phyloP scores from a whole-genome alignment of 2,888 invertebrate genomes.

The Campoplex capitator region DNA sequence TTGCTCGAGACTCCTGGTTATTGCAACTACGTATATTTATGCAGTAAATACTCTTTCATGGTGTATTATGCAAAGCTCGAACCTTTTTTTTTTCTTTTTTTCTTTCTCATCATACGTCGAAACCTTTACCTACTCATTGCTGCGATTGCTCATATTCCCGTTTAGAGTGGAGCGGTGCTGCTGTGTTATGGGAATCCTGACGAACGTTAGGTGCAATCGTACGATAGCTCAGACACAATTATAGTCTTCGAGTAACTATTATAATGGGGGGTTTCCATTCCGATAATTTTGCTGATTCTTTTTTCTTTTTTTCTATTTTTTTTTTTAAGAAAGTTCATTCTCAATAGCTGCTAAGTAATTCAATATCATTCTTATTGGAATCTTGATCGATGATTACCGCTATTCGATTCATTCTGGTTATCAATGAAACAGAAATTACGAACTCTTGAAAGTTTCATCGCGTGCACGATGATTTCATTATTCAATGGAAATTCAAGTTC shows the following conservation, averaged over 20 bases:
- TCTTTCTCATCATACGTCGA: conserved; percentile 8
- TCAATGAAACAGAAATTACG: neutral
- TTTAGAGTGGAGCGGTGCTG: neutral
- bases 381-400: neutral
- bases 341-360: neutral
- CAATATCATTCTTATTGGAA: neutral
- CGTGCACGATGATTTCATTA: neutral
- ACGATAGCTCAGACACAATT: neutral
- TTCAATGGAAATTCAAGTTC: conserved; percentile 6
- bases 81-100: neutral
- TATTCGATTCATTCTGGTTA: neutral
- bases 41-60: conserved; percentile 26
- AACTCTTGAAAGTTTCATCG: neutral
- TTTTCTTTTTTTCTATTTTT: neutral
- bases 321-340: neutral
- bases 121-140: conserved; percentile 2
- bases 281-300: neutral
- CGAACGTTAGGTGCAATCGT: conserved; percentile 15
- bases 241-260: neutral
- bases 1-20: conserved; percentile 18
- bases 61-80: conserved; percentile 14
- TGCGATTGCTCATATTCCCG: neutral
- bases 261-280: neutral
- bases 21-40: conserved; percentile 21
- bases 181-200: neutral